A percentile compares a stretch with the other conserved stretches of the same genome.
phyloP scores from a whole-genome alignment of 2,888 invertebrate genomes.

The Tricholauxania praeusta region DNA sequence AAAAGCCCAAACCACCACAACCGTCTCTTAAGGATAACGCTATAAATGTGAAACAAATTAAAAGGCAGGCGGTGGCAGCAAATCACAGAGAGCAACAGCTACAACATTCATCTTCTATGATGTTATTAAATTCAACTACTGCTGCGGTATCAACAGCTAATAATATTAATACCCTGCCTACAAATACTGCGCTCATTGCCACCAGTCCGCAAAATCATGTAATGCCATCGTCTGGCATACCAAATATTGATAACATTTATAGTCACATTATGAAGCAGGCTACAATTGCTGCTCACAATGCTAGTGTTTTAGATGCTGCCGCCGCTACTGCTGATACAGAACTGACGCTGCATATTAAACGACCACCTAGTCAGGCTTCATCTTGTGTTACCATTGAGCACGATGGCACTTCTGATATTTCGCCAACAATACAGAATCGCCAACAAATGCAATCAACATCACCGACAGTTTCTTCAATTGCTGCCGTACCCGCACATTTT shows the following conservation, averaged over 20 bases:
- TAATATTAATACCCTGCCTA: background rate
- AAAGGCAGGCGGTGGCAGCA: background rate
- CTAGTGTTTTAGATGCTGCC: slow-evolving; percentile 40
- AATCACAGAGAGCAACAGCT: slow-evolving; percentile 6
- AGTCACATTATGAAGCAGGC: slow-evolving; percentile 51
- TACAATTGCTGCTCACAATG: slow-evolving; percentile 33
- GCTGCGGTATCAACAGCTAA: background rate
- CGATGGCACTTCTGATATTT: slow-evolving; percentile 16
- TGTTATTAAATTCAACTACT: background rate
- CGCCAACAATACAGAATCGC: slow-evolving; percentile 30
- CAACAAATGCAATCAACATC: slow-evolving; percentile 22
- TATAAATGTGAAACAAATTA: background rate
- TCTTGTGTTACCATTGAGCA: slow-evolving; percentile 33
- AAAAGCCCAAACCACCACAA: slow-evolving; percentile 53
- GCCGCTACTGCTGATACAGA: slow-evolving; percentile 14
- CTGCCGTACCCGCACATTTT: slow-evolving; percentile 32
- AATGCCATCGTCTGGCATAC: slow-evolving; percentile 39
- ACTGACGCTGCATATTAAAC: slow-evolving; percentile 33
- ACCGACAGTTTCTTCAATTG: background rate
- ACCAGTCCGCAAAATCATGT: background rate
- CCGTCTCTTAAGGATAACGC: slow-evolving; percentile 21
- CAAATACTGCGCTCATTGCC: background rate
- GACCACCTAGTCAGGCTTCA: slow-evolving; percentile 32
- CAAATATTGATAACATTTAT: slow-evolving; percentile 56
- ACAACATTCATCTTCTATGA: background rate